Percentiles rank a stretch among this genome's conserved stretches.
These are phyloP conservation scores for Sphaerodactylus townsendi DNA, from an alignment of 2,113 vertebrate species.

Conservation along the genomic window DNA sequence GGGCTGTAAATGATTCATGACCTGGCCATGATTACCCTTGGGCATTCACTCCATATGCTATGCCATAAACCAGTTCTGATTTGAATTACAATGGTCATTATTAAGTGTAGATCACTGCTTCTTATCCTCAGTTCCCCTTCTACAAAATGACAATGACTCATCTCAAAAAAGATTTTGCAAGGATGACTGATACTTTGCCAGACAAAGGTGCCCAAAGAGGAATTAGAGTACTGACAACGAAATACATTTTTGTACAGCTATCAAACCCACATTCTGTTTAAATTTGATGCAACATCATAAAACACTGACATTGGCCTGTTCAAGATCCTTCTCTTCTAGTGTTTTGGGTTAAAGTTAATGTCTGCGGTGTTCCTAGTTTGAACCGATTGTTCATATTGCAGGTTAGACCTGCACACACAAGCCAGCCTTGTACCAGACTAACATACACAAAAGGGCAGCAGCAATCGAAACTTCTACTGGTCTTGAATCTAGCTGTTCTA, in stretches of 20 bases:
- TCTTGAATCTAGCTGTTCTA: too few species aligned
- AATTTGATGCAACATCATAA: neutral
- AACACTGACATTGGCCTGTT: neutral
- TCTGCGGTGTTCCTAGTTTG: neutral
- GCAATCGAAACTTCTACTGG: too few species aligned
- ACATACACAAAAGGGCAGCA: too few species aligned
- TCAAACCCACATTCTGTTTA: neutral
- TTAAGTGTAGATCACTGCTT: neutral
- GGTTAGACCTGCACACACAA: too few species aligned
- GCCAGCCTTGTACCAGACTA: too few species aligned
- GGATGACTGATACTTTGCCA: neutral
- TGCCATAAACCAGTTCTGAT: too few species aligned
- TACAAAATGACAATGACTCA: neutral
- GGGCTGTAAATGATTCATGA: too few species aligned
- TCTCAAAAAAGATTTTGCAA: neutral
- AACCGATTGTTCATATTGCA: too few species aligned
- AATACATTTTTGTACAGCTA: neutral
- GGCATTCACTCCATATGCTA: too few species aligned
- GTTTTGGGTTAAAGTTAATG: neutral
- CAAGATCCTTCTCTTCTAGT: rapidly evolving
- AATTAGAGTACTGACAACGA: neutral
- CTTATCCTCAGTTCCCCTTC: neutral
- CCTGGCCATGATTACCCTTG: too few species aligned
- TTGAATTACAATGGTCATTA: too few species aligned
- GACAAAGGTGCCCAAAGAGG: neutral